Percentiles rank a stretch among this genome's conserved stretches.
phyloP scores from a whole-genome alignment of 2,888 invertebrate genomes.

The Nomada hirtipes region DNA sequence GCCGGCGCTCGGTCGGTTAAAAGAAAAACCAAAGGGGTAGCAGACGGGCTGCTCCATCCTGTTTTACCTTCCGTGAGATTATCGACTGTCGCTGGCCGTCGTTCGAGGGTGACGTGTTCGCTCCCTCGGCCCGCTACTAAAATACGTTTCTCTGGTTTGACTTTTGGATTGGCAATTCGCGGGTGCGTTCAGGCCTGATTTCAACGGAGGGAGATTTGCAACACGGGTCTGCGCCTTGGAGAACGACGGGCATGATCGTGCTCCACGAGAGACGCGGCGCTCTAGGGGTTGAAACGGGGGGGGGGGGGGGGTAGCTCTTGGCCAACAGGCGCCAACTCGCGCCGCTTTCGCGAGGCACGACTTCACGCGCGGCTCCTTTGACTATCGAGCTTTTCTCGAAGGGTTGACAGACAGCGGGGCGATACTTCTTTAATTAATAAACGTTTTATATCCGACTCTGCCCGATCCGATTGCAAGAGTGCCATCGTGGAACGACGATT shows the following conservation, averaged over 20 bases:
- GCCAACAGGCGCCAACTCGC: slow-evolving; percentile 53
- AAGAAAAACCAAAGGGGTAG: slow-evolving; percentile 64
- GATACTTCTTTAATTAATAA: not conserved
- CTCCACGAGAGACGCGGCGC: slow-evolving; percentile 13
- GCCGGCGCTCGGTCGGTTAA: slow-evolving; percentile 74
- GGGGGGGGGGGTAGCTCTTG: slow-evolving; percentile 39
- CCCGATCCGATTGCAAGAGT: too few relatives aligned
- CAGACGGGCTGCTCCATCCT: slow-evolving; percentile 67
- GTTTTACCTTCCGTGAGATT: slow-evolving; percentile 85
- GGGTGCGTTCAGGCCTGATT: slow-evolving; percentile 32
- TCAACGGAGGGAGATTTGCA: not conserved
- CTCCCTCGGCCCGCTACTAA: slow-evolving; percentile 83
- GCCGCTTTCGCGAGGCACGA: slow-evolving; percentile 13
- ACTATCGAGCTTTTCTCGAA: slow-evolving; percentile 24
- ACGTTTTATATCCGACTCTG: not conserved
- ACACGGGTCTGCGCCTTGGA: too few relatives aligned
- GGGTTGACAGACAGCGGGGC: slow-evolving; percentile 43
- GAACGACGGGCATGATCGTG: not conserved
- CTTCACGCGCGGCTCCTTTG: slow-evolving; percentile 5
- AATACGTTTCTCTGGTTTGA: slow-evolving; percentile 80
- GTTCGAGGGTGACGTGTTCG: slow-evolving; percentile 82
- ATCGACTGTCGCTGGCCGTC: slow-evolving; percentile 85
- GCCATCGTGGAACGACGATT: not conserved
- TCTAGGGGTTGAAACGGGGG: slow-evolving; percentile 7
- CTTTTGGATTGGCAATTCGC: slow-evolving; percentile 64